Evolutionary conservation across 92 coral and sea anemone species (phyloP).

Genomic region (Epizoanthus stellaris): DNA sequence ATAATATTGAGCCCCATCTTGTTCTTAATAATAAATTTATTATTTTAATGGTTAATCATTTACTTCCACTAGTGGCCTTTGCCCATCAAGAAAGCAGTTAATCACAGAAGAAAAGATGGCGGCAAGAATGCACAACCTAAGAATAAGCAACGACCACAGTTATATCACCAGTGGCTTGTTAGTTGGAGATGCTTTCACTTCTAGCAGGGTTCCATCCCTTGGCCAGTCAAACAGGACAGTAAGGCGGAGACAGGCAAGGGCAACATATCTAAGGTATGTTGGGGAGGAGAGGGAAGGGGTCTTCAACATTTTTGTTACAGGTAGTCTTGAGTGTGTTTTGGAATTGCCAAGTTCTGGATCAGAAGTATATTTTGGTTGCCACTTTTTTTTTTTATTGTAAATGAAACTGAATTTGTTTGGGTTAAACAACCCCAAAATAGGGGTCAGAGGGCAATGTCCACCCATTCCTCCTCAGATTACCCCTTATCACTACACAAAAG

Average conservation of each 20-base stretch:
- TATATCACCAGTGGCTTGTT: conserved; percentile 66
- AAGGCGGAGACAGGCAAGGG: conserved; percentile 5
- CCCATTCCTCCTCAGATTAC: too few relatives aligned
- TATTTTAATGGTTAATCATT: not conserved
- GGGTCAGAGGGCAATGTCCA: not conserved
- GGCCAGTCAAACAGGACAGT: conserved; percentile 15
- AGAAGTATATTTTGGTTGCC: conserved; percentile 6
- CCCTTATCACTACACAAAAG: too few relatives aligned
- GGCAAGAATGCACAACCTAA: conserved; percentile 91
- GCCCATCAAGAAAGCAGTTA: conserved; percentile 77
- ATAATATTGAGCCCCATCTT: too few relatives aligned
- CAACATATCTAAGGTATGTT: conserved; percentile 14
- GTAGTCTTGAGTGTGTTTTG: too few relatives aligned
- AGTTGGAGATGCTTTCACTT: not conserved
- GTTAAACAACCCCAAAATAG: not conserved
- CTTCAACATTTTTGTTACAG: too few relatives aligned
- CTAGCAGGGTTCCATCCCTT: not conserved
- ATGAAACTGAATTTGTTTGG: not conserved
- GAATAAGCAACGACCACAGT: conserved; percentile 85
- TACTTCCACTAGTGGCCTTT: not conserved
- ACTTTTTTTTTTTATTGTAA: not conserved
- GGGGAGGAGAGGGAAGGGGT: not conserved
- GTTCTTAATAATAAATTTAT: too few relatives aligned
- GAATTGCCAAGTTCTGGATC: not conserved
- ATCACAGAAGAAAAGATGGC: conserved; percentile 97